Evolutionary conservation across 2,888 invertebrate species (phyloP).

Genomic region (Trissolcus japonicus): DNA sequence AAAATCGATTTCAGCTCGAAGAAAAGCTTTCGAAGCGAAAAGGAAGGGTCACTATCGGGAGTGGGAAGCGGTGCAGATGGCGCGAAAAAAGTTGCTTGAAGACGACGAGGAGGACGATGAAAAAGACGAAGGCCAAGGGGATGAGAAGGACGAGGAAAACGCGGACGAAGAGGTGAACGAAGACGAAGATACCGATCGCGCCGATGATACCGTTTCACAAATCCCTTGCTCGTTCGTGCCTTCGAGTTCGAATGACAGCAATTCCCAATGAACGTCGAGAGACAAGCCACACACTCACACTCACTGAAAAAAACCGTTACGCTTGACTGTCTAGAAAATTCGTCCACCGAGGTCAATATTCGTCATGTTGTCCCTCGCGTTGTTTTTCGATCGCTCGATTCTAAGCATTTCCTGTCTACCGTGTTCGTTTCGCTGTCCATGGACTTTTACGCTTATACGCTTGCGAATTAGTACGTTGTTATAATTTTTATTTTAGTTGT

Average conservation of each 20-base stretch:
- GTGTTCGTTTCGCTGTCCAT: slow-evolving; percentile 6
- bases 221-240: slow-evolving; percentile 72
- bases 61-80: slow-evolving; percentile 94
- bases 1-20: slow-evolving; percentile 78
- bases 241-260: slow-evolving; percentile 69
- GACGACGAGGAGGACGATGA: slow-evolving; percentile 91
- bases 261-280: slow-evolving; percentile 62
- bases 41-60: slow-evolving; percentile 98
- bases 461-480: neutral
- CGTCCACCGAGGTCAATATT: slow-evolving; percentile 59
- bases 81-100: slow-evolving; percentile 92
- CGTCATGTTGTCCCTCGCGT: slow-evolving; percentile 36
- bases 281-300: neutral
- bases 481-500: neutral
- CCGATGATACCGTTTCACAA: slow-evolving; percentile 62
- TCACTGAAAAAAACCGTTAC: slow-evolving; percentile 50
- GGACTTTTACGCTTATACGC: slow-evolving; percentile 29
- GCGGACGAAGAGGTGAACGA: slow-evolving; percentile 58
- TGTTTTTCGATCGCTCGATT: slow-evolving; percentile 7
- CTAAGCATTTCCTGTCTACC: neutral
- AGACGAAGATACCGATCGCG: slow-evolving; percentile 41
- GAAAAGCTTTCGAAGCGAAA: slow-evolving; percentile 92
- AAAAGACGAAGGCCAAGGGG: slow-evolving; percentile 74
- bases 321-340: slow-evolving; percentile 55
- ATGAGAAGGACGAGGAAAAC: slow-evolving; percentile 56